A percentile compares a stretch with the other conserved stretches of the same genome.
phyloP scores from a whole-genome alignment of 2,888 invertebrate genomes.

The Anticlea derivata region DNA sequence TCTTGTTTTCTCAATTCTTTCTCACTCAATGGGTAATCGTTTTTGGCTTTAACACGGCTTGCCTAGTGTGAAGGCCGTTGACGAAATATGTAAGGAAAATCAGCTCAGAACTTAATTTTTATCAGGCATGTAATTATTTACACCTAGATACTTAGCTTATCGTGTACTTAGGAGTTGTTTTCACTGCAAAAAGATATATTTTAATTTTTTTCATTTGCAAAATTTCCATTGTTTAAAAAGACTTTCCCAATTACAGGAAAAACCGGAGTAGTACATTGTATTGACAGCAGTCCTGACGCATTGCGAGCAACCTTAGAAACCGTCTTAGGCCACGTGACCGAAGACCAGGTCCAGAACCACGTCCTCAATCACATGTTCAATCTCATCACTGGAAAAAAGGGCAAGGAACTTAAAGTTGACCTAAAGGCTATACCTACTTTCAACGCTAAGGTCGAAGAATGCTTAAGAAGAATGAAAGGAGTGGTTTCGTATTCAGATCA shows the following conservation, averaged over 20 bases:
- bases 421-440: slow-evolving; percentile 38
- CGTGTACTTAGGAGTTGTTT: no score
- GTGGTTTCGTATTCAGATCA: slow-evolving; percentile 43
- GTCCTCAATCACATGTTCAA: slow-evolving; percentile 45
- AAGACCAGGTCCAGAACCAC: slow-evolving; percentile 44
- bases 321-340: slow-evolving; percentile 44
- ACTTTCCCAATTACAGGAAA: slow-evolving; percentile 49
- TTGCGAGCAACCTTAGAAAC: slow-evolving; percentile 47
- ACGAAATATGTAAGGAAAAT: no score
- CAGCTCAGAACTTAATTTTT: no score
- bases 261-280: slow-evolving; percentile 52
- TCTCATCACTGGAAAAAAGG: slow-evolving; percentile 40
- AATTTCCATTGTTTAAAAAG: no score
- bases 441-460: slow-evolving; percentile 44
- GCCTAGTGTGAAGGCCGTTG: no score
- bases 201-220: no score
- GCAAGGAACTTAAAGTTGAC: slow-evolving; percentile 33
- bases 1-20: no score
- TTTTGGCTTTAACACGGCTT: no score
- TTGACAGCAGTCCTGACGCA: slow-evolving; percentile 60
- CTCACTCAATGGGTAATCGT: no score
- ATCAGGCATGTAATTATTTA: no score
- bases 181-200: no score
- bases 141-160: no score
- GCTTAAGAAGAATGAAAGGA: slow-evolving; percentile 36